These are phyloP conservation scores for Riptortus pedestris DNA, from an alignment of 1,140 invertebrate species.

Conservation along the genomic window DNA sequence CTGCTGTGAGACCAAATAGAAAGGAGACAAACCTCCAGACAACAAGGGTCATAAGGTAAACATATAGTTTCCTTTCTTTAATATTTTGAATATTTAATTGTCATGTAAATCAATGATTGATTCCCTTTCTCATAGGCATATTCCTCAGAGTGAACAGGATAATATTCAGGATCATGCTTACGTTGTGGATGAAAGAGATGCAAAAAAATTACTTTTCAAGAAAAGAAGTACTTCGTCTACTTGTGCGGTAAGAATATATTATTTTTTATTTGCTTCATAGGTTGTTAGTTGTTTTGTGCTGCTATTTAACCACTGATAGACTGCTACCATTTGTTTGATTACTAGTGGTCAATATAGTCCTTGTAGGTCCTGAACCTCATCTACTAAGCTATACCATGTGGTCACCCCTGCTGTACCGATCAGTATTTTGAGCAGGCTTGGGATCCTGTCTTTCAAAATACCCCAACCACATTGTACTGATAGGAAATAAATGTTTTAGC, in stretches of 20 bases:
- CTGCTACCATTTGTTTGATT: no score
- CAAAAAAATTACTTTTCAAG: conserved; percentile 70
- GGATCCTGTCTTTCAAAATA: no score
- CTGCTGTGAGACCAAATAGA: conserved; percentile 61
- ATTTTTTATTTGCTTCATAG: background rate
- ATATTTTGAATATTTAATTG: background rate
- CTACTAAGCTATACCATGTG: no score
- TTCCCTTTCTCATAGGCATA: conserved; percentile 46
- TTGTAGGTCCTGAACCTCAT: no score
- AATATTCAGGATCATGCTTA: conserved; percentile 44
- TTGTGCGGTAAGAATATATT: conserved; percentile 52
- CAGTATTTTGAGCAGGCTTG: no score
- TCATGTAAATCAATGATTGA: background rate
- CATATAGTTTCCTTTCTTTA: background rate
- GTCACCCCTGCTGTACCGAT: no score
- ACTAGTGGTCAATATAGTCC: no score
- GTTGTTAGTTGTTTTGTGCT: background rate
- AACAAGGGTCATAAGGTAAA: conserved; percentile 68
- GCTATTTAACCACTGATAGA: no score
- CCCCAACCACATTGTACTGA: no score
- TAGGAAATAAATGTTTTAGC: no score
- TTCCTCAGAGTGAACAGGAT: conserved; percentile 51
- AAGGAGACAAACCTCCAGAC: conserved; percentile 63
- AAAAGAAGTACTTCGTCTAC: conserved; percentile 77
- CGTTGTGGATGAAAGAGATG: conserved; percentile 55